Evolutionary conservation across 2,888 invertebrate species (phyloP).

Genomic region (Gastrophysa polygoni): DNA sequence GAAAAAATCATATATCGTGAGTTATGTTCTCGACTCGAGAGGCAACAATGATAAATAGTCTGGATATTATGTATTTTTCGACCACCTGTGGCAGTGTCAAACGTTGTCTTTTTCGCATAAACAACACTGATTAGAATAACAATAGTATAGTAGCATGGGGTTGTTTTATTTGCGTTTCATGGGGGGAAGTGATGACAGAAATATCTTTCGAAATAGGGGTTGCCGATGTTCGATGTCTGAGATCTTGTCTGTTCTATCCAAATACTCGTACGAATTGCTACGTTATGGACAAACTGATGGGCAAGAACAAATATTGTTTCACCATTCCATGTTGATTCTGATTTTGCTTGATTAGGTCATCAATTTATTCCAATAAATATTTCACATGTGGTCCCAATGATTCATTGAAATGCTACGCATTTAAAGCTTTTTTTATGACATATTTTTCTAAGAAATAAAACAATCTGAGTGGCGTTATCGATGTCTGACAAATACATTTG

Average conservation of each 20-base stretch:
- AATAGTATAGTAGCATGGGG: slow-evolving; percentile 16
- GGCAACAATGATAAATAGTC: too few species aligned
- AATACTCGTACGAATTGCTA: background rate
- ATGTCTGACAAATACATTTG: background rate
- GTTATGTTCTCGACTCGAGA: too few species aligned
- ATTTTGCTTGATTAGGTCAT: background rate
- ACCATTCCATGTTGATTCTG: background rate
- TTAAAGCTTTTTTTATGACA: background rate
- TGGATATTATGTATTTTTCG: too few species aligned
- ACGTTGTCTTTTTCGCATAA: slow-evolving; percentile 11
- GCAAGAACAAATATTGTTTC: too few species aligned
- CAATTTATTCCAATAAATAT: background rate
- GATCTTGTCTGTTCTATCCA: background rate
- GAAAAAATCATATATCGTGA: too few species aligned
- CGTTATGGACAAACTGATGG: too few species aligned
- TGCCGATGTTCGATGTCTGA: slow-evolving; percentile 9
- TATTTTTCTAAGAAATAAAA: background rate
- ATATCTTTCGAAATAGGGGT: slow-evolving; percentile 19
- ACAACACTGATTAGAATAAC: slow-evolving; percentile 21
- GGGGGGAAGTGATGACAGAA: slow-evolving; percentile 17
- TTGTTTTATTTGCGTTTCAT: slow-evolving; percentile 12
- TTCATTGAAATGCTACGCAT: background rate
- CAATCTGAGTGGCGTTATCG: background rate
- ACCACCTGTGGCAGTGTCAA: slow-evolving; percentile 14
- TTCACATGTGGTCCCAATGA: background rate